phyloP scores from a whole-genome alignment of 2,888 invertebrate genomes.

The Strigamia maritima region DNA sequence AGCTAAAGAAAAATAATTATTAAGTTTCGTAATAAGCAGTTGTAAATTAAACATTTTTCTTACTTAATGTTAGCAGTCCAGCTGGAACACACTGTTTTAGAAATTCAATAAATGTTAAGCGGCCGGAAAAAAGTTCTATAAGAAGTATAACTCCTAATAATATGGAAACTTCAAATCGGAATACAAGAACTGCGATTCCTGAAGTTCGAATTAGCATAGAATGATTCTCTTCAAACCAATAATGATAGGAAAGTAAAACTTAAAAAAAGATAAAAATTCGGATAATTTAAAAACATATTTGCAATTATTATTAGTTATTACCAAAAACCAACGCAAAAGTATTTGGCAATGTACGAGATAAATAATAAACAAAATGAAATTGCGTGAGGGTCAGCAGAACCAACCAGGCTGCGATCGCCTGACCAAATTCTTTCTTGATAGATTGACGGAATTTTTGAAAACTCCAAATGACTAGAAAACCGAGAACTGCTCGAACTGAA shows the following conservation, averaged over 20 bases:
- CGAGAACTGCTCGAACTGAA: slow-evolving; percentile 78
- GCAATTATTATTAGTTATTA: slow-evolving; percentile 55
- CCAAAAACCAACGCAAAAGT: slow-evolving; percentile 88
- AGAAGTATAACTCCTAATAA: slow-evolving; percentile 81
- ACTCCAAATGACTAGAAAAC: slow-evolving; percentile 68
- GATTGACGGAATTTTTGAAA: slow-evolving; percentile 72
- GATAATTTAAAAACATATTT: neutral
- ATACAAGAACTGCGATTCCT: slow-evolving; percentile 84
- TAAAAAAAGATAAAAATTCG: slow-evolving; percentile 44
- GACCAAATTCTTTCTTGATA: slow-evolving; percentile 73
- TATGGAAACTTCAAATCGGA: slow-evolving; percentile 82
- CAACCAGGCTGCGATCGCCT: slow-evolving; percentile 75
- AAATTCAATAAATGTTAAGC: slow-evolving; percentile 60
- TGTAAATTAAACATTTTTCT: slow-evolving; percentile 44
- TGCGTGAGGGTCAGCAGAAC: slow-evolving; percentile 81
- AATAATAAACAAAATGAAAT: slow-evolving; percentile 97
- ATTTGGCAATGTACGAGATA: slow-evolving; percentile 91
- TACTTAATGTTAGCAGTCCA: slow-evolving; percentile 58
- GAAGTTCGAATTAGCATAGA: slow-evolving; percentile 74
- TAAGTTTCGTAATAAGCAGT: slow-evolving; percentile 16
- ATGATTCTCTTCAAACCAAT: slow-evolving; percentile 76
- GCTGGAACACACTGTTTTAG: slow-evolving; percentile 51
- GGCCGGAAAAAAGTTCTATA: slow-evolving; percentile 69
- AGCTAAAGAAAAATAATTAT: slow-evolving; percentile 52
- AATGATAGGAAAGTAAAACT: slow-evolving; percentile 81